Conservation (phyloP, 2,113 vertebrate genomes). For the Platanista minor region DNA sequence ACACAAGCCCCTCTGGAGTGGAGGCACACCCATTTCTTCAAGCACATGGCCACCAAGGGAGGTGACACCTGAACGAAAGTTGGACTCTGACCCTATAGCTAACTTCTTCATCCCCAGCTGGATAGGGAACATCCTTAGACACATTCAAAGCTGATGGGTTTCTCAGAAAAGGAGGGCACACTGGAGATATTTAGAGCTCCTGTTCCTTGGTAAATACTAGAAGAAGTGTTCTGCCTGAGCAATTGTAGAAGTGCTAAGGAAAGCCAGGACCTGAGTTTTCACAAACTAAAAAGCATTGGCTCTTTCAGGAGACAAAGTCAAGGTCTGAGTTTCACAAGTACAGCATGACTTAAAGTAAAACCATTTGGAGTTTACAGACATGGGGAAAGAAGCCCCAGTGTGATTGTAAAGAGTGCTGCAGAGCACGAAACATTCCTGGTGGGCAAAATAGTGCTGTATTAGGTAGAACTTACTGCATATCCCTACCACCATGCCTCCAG, state of each 20-base stretch:
- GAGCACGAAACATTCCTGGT: slow-evolving; percentile 9
- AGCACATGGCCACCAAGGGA: neutral
- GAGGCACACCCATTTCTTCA: neutral
- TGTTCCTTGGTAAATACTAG: neutral
- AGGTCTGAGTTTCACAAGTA: slow-evolving; percentile 10
- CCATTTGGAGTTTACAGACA: neutral
- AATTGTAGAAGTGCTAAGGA: neutral
- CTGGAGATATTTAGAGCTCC: neutral
- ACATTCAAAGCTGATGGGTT: neutral
- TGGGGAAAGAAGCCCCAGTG: neutral
- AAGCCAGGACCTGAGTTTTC: neutral
- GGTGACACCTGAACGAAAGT: neutral
- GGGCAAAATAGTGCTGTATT: neutral
- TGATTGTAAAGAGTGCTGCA: neutral
- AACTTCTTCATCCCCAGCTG: neutral
- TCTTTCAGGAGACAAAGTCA: slow-evolving; percentile 3
- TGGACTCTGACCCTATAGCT: neutral
- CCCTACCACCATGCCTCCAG: neutral
- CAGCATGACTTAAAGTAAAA: neutral
- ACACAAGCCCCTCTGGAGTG: neutral
- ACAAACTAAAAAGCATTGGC: neutral
- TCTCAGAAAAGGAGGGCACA: neutral
- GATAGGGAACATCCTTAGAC: neutral
- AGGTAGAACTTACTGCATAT: neutral
- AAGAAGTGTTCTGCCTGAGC: neutral